Evolutionary conservation across 1,140 invertebrate species (phyloP).

Genomic region (Drosophila arawakana): DNA sequence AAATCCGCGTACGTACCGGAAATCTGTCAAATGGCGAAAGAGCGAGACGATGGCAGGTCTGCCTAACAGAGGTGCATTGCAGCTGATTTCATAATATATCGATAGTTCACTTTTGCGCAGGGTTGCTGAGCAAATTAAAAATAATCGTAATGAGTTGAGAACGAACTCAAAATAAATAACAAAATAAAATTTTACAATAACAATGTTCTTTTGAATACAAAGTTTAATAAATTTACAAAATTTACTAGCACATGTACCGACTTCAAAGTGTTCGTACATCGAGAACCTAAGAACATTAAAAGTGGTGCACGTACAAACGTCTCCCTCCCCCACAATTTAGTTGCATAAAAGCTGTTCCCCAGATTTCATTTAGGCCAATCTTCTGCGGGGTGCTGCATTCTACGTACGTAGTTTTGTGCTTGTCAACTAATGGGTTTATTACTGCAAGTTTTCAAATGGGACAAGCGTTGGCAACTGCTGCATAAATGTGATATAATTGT

Average conservation of each 20-base stretch:
- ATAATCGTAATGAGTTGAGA: conserved; percentile 48
- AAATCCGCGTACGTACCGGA: conserved; percentile 84
- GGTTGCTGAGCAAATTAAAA: conserved; percentile 31
- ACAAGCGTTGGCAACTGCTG: conserved; percentile 61
- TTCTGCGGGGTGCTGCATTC: conserved; percentile 36
- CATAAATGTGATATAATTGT: conserved; percentile 59
- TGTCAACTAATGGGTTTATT: conserved; percentile 64
- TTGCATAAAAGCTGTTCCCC: conserved; percentile 66
- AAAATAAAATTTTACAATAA: conserved; percentile 52
- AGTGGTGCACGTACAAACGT: conserved; percentile 7
- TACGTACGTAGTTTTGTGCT: conserved; percentile 11
- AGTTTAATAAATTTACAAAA: conserved; percentile 54
- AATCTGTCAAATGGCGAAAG: conserved; percentile 84
- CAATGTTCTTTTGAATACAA: conserved; percentile 49
- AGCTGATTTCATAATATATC: conserved; percentile 25
- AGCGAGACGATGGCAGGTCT: conserved; percentile 60
- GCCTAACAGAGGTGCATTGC: conserved; percentile 32
- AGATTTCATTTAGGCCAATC: conserved; percentile 27
- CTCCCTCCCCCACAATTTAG: conserved; percentile 6
- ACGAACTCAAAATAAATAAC: conserved; percentile 57
- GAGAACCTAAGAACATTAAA: conserved; percentile 36
- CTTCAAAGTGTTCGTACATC: conserved; percentile 8
- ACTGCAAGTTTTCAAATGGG: conserved; percentile 69
- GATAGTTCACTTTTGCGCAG: conserved; percentile 28
- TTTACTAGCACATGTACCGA: conserved; percentile 54